phyloP scores from a whole-genome alignment of 2,797 vertebrate species.

The Crocodylus rhombifer region DNA sequence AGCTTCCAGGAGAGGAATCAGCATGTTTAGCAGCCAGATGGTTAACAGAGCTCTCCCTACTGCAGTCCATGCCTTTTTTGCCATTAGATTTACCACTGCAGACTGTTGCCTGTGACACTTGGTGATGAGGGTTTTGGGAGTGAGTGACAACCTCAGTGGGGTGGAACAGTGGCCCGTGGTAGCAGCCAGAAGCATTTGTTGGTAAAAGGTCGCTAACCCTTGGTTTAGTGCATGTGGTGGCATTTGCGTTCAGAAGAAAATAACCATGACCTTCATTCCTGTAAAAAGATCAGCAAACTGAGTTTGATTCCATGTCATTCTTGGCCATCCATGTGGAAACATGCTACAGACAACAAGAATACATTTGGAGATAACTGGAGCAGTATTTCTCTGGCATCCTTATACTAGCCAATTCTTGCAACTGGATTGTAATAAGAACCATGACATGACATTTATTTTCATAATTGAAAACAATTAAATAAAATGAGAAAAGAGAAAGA shows the following conservation, averaged over 20 bases:
- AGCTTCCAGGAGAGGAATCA: too few relatives aligned
- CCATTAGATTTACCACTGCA: too few relatives aligned
- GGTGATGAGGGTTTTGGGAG: too few relatives aligned
- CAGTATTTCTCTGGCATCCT: not conserved
- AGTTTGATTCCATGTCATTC: not conserved
- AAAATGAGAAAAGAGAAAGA: not conserved
- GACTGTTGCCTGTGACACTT: too few relatives aligned
- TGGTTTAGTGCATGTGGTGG: too few relatives aligned
- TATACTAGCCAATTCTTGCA: not conserved
- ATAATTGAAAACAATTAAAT: not conserved
- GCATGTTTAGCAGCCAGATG: too few relatives aligned
- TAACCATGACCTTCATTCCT: not conserved
- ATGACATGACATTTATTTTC: not conserved
- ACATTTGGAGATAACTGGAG: not conserved
- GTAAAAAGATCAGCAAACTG: not conserved
- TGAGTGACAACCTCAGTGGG: too few relatives aligned
- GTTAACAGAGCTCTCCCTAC: too few relatives aligned
- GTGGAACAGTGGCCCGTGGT: too few relatives aligned
- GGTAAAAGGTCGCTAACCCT: too few relatives aligned
- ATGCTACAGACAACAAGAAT: not conserved
- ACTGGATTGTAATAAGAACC: not conserved
- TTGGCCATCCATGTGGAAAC: not conserved
- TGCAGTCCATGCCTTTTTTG: too few relatives aligned
- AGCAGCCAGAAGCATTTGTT: too few relatives aligned
- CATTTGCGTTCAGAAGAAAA: not conserved